phyloP scores from a whole-genome alignment of 2,113 vertebrate species.

The Ellobius talpinus region DNA sequence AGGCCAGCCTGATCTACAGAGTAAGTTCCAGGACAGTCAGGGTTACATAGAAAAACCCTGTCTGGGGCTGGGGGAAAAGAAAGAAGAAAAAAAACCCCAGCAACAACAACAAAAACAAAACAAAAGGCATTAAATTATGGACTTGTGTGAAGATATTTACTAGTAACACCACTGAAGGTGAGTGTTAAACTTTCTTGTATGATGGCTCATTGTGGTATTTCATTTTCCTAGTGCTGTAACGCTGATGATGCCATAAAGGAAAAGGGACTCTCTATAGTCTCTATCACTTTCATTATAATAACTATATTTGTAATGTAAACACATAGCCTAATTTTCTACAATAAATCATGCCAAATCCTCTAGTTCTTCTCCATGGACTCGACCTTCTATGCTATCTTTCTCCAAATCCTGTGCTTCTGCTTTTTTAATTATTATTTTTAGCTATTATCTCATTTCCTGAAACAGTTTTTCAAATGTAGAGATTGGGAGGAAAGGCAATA shows the following conservation, averaged over 20 bases:
- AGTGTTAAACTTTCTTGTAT: not conserved
- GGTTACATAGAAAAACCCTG: not conserved
- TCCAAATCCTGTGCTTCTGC: not conserved
- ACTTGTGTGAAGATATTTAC: not conserved
- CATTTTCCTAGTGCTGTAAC: not conserved
- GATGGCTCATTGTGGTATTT: not conserved
- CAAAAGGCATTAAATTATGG: not conserved
- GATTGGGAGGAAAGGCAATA: conserved; percentile 31
- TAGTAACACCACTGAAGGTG: not conserved
- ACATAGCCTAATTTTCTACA: not conserved
- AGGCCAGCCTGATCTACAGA: not conserved
- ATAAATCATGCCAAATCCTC: not conserved
- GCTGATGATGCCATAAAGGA: not conserved
- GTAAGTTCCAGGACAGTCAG: not conserved
- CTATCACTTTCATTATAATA: not conserved
- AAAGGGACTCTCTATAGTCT: not conserved
- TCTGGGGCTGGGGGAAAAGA: not conserved
- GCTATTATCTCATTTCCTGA: conserved; percentile 1
- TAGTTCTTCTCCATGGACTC: not conserved
- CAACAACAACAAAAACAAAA: not conserved
- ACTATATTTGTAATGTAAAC: not conserved
- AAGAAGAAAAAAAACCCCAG: not conserved
- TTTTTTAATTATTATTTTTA: not conserved
- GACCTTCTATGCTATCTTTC: not conserved
- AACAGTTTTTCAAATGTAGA: not conserved